Percentiles rank a stretch among this genome's conserved stretches.
These are phyloP conservation scores for Gadus macrocephalus DNA, from an alignment of 2,113 vertebrate genomes.

Conservation along the genomic window DNA sequence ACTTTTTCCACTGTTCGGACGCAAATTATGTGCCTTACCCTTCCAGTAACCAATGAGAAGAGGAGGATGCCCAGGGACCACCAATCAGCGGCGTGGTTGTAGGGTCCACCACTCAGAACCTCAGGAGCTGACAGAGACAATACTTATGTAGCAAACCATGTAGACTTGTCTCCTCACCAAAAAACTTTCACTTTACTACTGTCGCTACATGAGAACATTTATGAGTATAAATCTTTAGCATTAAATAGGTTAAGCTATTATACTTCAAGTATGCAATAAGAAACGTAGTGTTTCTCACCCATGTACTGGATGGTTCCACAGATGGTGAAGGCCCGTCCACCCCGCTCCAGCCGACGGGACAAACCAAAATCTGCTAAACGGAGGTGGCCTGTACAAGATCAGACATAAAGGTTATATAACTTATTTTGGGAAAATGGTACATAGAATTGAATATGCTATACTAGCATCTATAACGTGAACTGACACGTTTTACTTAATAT, in stretches of 20 bases:
- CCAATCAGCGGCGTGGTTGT: conserved; percentile 90
- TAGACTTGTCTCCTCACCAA: neutral
- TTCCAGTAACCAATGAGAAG: conserved; percentile 85
- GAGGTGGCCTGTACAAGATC: conserved; percentile 80
- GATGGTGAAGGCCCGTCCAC: conserved; percentile 86
- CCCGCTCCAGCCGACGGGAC: conserved; percentile 81
- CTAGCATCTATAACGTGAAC: no score
- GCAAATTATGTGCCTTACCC: conserved; percentile 72
- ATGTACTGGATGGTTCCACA: conserved; percentile 96
- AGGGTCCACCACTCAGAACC: conserved; percentile 90
- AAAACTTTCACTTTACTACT: neutral
- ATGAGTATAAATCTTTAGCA: neutral
- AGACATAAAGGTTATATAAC: neutral
- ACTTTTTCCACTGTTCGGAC: no score
- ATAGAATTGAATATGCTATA: conserved; percentile 7
- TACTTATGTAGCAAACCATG: neutral
- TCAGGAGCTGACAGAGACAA: conserved; percentile 80
- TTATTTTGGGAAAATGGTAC: neutral
- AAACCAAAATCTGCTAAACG: conserved; percentile 92
- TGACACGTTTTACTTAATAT: no score
- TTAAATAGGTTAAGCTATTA: no score
- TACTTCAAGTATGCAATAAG: no score
- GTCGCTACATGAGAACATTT: neutral
- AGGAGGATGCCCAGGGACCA: conserved; percentile 93
- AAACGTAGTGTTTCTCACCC: conserved; percentile 72